phyloP scores from a whole-genome alignment of 2,888 invertebrate species.

The Serripes groenlandicus region DNA sequence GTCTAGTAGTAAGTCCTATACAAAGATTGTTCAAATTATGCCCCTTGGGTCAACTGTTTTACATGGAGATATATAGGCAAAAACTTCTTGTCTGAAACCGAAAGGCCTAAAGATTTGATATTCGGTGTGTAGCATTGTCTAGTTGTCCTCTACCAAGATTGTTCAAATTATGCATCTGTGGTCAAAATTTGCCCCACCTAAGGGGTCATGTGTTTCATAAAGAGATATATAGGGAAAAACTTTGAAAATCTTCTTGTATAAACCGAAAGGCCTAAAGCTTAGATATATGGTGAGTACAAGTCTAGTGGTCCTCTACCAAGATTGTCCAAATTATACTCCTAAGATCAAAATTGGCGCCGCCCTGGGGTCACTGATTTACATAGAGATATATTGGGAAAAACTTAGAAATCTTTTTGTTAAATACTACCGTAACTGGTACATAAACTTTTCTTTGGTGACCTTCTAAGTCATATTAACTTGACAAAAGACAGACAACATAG shows the following conservation, averaged over 20 bases:
- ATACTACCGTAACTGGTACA: too few relatives aligned
- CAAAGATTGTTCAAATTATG: not conserved
- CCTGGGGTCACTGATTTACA: too few relatives aligned
- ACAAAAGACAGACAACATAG: too few relatives aligned
- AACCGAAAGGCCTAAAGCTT: not conserved
- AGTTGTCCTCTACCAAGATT: not conserved
- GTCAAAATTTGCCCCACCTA: not conserved
- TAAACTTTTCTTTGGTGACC: too few relatives aligned
- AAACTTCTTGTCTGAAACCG: not conserved
- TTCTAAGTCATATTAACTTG: too few relatives aligned
- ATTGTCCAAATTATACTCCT: not conserved
- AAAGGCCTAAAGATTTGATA: not conserved
- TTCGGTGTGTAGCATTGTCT: not conserved
- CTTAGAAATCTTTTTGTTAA: not conserved
- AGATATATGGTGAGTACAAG: not conserved
- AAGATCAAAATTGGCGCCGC: not conserved
- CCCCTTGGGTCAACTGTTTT: not conserved
- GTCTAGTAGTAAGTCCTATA: not conserved
- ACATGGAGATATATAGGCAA: not conserved
- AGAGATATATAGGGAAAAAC: not conserved
- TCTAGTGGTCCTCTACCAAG: not conserved
- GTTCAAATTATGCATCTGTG: not conserved
- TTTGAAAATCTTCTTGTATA: not conserved
- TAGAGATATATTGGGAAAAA: not conserved
- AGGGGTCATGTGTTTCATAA: not conserved